phyloP scores from a whole-genome alignment of 2,888 invertebrate species.

The Spodoptera littoralis region DNA sequence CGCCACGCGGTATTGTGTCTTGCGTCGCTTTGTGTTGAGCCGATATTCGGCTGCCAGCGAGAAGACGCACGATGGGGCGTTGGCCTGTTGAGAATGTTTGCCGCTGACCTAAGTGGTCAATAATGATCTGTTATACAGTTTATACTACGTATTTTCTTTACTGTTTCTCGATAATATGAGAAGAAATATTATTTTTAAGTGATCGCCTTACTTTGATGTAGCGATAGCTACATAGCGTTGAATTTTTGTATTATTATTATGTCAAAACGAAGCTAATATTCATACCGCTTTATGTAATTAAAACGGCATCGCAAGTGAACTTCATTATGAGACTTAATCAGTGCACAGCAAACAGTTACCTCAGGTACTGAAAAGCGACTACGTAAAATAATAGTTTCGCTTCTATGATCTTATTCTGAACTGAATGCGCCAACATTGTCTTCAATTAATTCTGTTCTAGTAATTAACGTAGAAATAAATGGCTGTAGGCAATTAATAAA shows the following conservation, averaged over 20 bases:
- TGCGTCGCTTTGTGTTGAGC: constrained; percentile 58
- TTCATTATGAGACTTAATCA: constrained; percentile 82
- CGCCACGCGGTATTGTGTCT: constrained; percentile 68
- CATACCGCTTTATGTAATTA: constrained; percentile 74
- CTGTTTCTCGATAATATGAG: constrained; percentile 68
- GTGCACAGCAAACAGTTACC: constrained; percentile 81
- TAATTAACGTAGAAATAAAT: constrained; percentile 35
- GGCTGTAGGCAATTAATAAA: constrained; percentile 16
- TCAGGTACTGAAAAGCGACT: constrained; percentile 70
- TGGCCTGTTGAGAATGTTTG: constrained; percentile 87
- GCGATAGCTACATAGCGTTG: constrained; percentile 43
- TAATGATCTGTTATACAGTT: constrained; percentile 85
- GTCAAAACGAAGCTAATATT: constrained; percentile 56
- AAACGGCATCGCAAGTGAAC: constrained; percentile 79
- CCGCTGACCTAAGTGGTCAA: constrained; percentile 86
- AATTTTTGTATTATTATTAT: constrained; percentile 54
- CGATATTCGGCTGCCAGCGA: constrained; percentile 65
- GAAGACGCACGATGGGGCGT: constrained; percentile 79
- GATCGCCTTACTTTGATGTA: constrained; percentile 57
- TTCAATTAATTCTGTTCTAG: constrained; percentile 42
- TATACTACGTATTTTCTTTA: constrained; percentile 76
- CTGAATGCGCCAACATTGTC: constrained; percentile 39
- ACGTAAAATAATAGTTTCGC: constrained; percentile 70
- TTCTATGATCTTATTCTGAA: constrained; percentile 63
- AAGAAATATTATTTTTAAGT: constrained; percentile 62